Evolutionary conservation across 2,888 invertebrate species (phyloP), one percentile per base, ranked within the genome.

Genomic region (Cybosia mesomella): DNA sequence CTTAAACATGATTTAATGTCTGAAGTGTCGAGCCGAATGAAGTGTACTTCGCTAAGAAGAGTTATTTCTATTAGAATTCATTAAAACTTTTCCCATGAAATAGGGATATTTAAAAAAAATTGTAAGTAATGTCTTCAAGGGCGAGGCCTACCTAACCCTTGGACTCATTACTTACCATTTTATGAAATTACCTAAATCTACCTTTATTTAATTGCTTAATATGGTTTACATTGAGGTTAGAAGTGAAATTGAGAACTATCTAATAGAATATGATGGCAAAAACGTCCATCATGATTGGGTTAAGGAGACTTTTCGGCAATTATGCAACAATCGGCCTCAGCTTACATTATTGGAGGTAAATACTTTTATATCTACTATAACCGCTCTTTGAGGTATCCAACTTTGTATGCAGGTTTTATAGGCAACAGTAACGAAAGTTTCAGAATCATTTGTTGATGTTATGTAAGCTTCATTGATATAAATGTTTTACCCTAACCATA

Each of bases 51-150:
- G 36, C 32, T 68, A 58, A 59, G 62, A 64, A 58, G 62, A 43
- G 32, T 67, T 64, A 67, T 67, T 66, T 64, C 57, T 59, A 66
- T 67, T 60, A 43, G 60, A 55, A 43, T 59, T 67, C 60, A 55
- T 68, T 67, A 60, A 67, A 65, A 68, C 34, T 57, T 55, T 10
- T 21, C 13, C 7, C 34, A 34, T 34, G 21, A 10, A 58, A 21
- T 8, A 34, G 34, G 32, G 58, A 34, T 32, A 10, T 21, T 57
- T 28, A 24, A 18, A 8, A 18, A 18, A 28, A 18, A 57, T 28
- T 8, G 57, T 22, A 2, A 28, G 2, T 28, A 57, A 15, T 24
- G 3, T 15, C 55, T 24, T 15, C 13, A 55, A 55, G 24, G 54
- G 22, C 22, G 0, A 39, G 39, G 1, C n/a, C n/a, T n/a, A n/a